These are phyloP conservation scores for Zalophus californianus DNA, from an alignment of 2,797 vertebrate genomes.

Conservation along the genomic window DNA sequence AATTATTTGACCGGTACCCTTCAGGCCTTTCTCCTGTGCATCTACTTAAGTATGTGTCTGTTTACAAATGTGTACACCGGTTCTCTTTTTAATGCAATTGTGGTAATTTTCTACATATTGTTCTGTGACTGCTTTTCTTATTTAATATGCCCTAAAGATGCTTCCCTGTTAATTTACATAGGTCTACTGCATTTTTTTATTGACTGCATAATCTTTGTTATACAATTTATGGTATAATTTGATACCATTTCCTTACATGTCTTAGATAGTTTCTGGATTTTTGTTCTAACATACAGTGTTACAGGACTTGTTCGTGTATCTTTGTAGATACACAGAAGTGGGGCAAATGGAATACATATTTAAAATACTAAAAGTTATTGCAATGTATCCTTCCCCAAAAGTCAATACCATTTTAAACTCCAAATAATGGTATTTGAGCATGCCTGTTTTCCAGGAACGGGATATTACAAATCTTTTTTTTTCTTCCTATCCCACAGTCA, in stretches of 20 bases:
- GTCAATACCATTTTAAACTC: background rate
- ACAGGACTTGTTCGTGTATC: background rate
- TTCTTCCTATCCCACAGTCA: background rate
- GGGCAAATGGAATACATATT: background rate
- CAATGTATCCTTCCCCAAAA: background rate
- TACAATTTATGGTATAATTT: background rate
- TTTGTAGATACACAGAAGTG: background rate
- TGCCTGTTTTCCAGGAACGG: background rate
- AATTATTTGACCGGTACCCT: background rate
- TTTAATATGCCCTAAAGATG: background rate
- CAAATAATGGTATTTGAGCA: background rate
- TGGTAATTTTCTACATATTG: background rate
- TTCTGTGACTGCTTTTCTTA: background rate
- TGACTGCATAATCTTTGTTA: background rate
- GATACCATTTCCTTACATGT: background rate
- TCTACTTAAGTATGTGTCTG: background rate
- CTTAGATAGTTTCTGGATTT: background rate
- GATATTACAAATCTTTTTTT: background rate
- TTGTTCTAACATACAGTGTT: background rate
- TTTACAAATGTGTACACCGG: background rate
- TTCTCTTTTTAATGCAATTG: background rate
- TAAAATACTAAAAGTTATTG: background rate
- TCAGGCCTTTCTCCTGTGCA: background rate
- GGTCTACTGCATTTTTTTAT: background rate
- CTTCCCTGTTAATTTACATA: background rate